phyloP scores from a whole-genome alignment of 2,888 invertebrate genomes.

The Pandemis corylana region DNA sequence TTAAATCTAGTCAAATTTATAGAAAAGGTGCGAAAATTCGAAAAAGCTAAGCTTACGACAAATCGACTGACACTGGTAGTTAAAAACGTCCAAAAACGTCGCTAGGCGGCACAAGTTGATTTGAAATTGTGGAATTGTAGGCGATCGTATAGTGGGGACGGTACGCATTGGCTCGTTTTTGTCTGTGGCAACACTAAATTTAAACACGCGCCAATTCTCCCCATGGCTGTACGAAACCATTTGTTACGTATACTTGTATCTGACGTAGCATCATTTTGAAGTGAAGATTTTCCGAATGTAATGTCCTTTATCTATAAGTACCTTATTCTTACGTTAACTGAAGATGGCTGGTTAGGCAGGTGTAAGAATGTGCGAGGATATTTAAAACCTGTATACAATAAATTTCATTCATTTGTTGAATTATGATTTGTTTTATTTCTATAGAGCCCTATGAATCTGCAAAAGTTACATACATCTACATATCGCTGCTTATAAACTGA shows the following conservation, averaged over 20 bases:
- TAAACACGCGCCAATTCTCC: constrained; percentile 22
- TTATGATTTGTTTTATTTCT: constrained; percentile 73
- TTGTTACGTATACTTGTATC: constrained; percentile 72
- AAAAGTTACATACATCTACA: not conserved
- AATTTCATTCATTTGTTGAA: constrained; percentile 85
- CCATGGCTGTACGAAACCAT: constrained; percentile 44
- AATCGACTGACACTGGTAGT: constrained; percentile 75
- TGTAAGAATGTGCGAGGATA: constrained; percentile 81
- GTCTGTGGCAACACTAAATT: not conserved
- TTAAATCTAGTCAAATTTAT: constrained; percentile 84
- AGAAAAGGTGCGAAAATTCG: constrained; percentile 59
- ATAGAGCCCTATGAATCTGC: not conserved
- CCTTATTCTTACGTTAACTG: constrained; percentile 82
- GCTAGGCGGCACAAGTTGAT: constrained; percentile 78
- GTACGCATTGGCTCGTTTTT: constrained; percentile 30
- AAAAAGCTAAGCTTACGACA: constrained; percentile 69
- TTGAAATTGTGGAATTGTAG: constrained; percentile 82
- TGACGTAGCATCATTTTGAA: constrained; percentile 69
- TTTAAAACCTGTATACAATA: constrained; percentile 86
- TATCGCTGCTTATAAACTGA: no score
- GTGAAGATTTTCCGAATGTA: constrained; percentile 74
- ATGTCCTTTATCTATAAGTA: constrained; percentile 80
- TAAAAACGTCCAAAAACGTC: constrained; percentile 78
- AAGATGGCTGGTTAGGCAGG: constrained; percentile 81
- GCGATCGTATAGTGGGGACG: constrained; percentile 49